Conservation (phyloP, 2,888 invertebrate genomes). For the Matsumyia berberina region DNA sequence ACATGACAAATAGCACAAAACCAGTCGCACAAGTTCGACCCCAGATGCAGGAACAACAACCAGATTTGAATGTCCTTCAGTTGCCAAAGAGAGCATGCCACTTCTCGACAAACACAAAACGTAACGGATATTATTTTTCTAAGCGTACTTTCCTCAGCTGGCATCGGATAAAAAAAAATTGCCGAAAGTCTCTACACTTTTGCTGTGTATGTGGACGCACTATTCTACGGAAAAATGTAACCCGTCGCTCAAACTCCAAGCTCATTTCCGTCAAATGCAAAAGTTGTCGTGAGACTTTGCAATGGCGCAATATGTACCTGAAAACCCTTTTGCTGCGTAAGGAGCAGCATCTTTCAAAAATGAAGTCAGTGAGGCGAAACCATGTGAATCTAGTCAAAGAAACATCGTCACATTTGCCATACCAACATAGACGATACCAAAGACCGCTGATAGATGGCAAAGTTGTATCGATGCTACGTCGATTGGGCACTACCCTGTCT, state of each 20-base stretch:
- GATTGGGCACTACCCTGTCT: slow-evolving; percentile 82
- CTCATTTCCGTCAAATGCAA: slow-evolving; percentile 77
- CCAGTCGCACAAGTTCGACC: slow-evolving; percentile 78
- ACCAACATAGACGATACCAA: slow-evolving; percentile 65
- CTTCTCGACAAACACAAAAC: slow-evolving; percentile 43
- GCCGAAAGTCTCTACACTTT: slow-evolving; percentile 77
- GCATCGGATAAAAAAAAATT: slow-evolving; percentile 64
- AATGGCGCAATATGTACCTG: slow-evolving; percentile 78
- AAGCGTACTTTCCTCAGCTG: slow-evolving; percentile 59
- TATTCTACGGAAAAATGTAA: slow-evolving; percentile 76
- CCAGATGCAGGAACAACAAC: slow-evolving; percentile 47
- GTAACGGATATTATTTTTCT: slow-evolving; percentile 72
- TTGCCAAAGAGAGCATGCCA: slow-evolving; percentile 52
- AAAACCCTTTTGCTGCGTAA: slow-evolving; percentile 73
- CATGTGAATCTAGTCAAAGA: slow-evolving; percentile 52
- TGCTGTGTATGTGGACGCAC: slow-evolving; percentile 79
- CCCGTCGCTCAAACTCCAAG: slow-evolving; percentile 37
- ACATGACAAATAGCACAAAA: slow-evolving; percentile 39
- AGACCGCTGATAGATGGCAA: slow-evolving; percentile 82
- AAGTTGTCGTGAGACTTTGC: slow-evolving; percentile 78
- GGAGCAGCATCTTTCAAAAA: slow-evolving; percentile 43
- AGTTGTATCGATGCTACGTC: slow-evolving; percentile 82
- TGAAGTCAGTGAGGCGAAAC: slow-evolving; percentile 13
- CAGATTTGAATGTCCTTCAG: slow-evolving; percentile 10
- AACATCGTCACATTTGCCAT: slow-evolving; percentile 35